Percentiles rank a stretch among this genome's conserved stretches.
Conservation (phyloP, 2,113 vertebrate species). For the Zosterops borbonicus region DNA sequence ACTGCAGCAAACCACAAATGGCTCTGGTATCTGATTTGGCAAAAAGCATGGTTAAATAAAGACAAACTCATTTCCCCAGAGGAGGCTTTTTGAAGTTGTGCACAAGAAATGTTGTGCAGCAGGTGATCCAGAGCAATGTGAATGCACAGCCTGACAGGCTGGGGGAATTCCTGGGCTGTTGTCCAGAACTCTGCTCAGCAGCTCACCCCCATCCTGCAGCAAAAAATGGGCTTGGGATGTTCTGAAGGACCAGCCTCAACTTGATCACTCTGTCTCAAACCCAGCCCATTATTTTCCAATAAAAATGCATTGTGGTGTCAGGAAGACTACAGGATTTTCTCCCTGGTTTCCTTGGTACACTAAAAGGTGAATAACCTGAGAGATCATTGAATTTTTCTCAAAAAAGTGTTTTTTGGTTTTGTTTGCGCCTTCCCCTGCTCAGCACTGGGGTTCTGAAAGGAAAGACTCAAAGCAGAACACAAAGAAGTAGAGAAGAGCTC, state of each 20-base stretch:
- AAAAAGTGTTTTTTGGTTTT: neutral
- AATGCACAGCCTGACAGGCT: neutral
- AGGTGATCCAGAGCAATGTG: neutral
- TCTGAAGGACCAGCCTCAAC: neutral
- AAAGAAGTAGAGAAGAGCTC: neutral
- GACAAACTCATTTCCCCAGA: neutral
- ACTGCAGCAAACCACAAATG: slow-evolving; percentile 7
- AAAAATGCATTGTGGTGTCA: neutral
- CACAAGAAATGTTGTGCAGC: neutral
- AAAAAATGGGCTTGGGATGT: neutral
- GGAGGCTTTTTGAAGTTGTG: neutral
- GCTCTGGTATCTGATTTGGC: neutral
- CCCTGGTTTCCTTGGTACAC: neutral
- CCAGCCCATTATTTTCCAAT: neutral
- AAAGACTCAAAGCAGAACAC: neutral
- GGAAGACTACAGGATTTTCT: neutral
- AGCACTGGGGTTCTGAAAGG: neutral
- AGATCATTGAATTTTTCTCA: neutral
- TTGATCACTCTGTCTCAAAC: neutral
- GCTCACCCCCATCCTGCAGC: neutral
- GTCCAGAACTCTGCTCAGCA: neutral
- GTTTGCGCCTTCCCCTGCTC: neutral
- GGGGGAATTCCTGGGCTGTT: slow-evolving; percentile 10
- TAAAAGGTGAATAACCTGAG: neutral
- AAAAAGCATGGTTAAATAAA: neutral